Evolutionary conservation across 1,140 invertebrate species (phyloP), one percentile per base, ranked within the genome.

Genomic region (Temnothorax longispinosus): DNA sequence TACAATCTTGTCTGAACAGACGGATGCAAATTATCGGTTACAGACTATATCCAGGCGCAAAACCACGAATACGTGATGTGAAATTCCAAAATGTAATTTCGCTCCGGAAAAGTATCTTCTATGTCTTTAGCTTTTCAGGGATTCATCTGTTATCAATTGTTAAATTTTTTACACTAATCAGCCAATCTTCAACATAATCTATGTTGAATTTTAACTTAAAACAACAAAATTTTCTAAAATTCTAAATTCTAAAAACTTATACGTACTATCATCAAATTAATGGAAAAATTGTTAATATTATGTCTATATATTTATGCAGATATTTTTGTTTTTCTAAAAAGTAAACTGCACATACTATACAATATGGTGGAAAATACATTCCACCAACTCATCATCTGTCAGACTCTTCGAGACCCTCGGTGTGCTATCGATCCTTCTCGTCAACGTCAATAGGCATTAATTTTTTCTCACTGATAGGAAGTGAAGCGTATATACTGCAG

Each of bases 381-480:
- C 10, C 10, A 35, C 15, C 10, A 35, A 18, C 50, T 74, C 27
- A 74, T 54, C 47, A 74, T 35, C 69, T 72, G 27, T 72, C 74
- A n/a, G 52, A 13, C 15, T 64, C 35, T 76, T 54, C n/a, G 18
- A 32, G 2, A 11, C 27, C 13, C 65, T 80, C 18, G 8, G 71
- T 72, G 47, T 58, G 27, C n/a, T 52, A 35, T 72, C 56, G 56
- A 86, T 52, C 56, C 21, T 35, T 27, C 21, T 8, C 54, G 64
- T 87, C 65, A 78, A 64, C 50, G 18, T 80, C 74, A 52, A 64
- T 15, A 21, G 38, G 65, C 56, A 80, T 87, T 87, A 86, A 88
- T 50, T 80, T 87, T 58, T 32, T 67, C 32, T 82, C 44, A 18
- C 54, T n/a, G 10, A 85, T 87, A 67, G 62, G 52, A 88, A 87